Conservation (phyloP, 1,140 invertebrate genomes). For the Leucophenga varia region DNA sequence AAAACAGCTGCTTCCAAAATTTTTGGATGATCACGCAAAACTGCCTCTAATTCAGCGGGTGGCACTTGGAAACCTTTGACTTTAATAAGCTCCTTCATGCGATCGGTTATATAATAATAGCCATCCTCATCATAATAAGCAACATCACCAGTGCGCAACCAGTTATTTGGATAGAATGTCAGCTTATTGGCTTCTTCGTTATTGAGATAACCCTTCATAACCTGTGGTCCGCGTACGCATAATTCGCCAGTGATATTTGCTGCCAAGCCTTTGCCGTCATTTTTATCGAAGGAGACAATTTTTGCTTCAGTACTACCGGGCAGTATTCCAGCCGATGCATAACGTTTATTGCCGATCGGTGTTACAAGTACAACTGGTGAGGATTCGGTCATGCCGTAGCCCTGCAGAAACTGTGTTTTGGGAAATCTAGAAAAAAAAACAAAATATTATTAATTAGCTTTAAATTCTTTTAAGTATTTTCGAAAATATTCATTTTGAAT, state of each 20-base stretch:
- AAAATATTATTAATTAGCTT: slow-evolving; percentile 9
- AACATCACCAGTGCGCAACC: slow-evolving; percentile 82
- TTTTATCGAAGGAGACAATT: slow-evolving; percentile 61
- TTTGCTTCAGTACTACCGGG: slow-evolving; percentile 67
- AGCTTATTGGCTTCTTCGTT: slow-evolving; percentile 74
- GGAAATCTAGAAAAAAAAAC: slow-evolving; percentile 46
- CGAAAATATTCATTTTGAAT: slow-evolving; percentile 38
- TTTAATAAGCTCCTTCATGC: slow-evolving; percentile 89
- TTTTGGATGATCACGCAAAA: slow-evolving; percentile 73
- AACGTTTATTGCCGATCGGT: slow-evolving; percentile 43
- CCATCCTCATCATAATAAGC: slow-evolving; percentile 74
- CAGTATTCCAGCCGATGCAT: slow-evolving; percentile 64
- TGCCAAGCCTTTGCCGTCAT: slow-evolving; percentile 57
- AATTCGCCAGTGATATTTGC: slow-evolving; percentile 64
- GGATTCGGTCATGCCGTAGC: slow-evolving; percentile 70
- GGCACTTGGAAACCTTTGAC: slow-evolving; percentile 76
- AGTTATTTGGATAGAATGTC: slow-evolving; percentile 69
- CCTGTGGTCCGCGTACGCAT: slow-evolving; percentile 67
- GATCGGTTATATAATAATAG: slow-evolving; percentile 76
- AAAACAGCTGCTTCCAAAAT: slow-evolving; percentile 81
- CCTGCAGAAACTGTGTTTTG: slow-evolving; percentile 35
- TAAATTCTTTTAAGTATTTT: no score
- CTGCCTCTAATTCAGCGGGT: slow-evolving; percentile 82
- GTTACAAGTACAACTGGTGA: slow-evolving; percentile 57
- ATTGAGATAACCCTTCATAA: slow-evolving; percentile 77